Conservation (phyloP, 2,113 vertebrate species). For the Romanogobio albipinnatus region DNA sequence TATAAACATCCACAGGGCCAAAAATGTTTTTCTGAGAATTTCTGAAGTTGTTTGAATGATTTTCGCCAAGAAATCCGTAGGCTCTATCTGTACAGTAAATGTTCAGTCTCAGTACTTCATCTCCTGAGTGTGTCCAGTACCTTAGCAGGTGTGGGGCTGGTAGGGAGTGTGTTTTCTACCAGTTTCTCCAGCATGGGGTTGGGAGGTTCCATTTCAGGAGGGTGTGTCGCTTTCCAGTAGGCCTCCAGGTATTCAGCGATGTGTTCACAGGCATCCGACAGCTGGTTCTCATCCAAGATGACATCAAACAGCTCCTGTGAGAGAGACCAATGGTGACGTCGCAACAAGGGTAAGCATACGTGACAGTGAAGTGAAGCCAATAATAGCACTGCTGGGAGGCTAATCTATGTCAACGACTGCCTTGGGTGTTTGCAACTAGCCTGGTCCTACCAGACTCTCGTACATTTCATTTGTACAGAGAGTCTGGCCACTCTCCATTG, state of each 20-base stretch:
- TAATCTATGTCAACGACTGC: conserved; percentile 39
- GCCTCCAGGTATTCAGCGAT: conserved; percentile 96
- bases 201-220: conserved; percentile 85
- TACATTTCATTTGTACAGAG: no score
- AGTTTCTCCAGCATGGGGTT: conserved; percentile 87
- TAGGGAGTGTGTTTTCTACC: conserved; percentile 86
- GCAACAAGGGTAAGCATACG: not conserved
- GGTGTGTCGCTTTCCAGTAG: conserved; percentile 97
- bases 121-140: conserved; percentile 52
- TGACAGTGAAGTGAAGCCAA: not conserved
- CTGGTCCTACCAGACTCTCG: no score
- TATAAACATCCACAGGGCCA: no score
- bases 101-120: not conserved
- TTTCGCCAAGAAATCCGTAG: not conserved
- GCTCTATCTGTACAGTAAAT: not conserved
- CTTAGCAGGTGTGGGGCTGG: conserved; percentile 77
- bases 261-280: conserved; percentile 96
- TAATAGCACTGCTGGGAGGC: not conserved
- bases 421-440: not conserved
- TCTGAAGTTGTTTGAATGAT: not conserved
- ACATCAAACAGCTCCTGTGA: conserved; percentile 93
- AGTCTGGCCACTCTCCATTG: no score
- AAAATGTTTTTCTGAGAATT: not conserved
- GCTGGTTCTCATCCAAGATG: conserved; percentile 97
- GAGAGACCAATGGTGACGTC: conserved; percentile 38